phyloP scores from a whole-genome alignment of 2,113 vertebrate genomes.

The Engystomops pustulosus region DNA sequence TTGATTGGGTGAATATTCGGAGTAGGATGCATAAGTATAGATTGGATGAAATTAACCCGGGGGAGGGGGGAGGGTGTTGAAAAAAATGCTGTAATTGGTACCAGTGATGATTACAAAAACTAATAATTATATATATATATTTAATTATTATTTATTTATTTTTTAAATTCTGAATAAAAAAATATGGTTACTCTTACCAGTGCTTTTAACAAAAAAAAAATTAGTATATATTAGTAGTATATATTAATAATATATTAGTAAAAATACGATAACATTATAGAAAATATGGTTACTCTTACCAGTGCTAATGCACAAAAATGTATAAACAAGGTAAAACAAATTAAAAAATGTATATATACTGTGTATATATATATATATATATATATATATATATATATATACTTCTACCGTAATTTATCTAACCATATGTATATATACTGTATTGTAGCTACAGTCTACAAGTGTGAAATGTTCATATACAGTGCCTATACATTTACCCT shows the following conservation, averaged over 20 bases:
- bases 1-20: neutral
- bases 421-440: no score
- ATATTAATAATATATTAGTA: neutral
- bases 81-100: neutral
- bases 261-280: no score
- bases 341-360: neutral
- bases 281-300: no score
- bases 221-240: neutral
- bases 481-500: neutral
- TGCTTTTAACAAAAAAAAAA: no score
- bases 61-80: neutral
- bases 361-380: neutral
- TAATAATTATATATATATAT: neutral
- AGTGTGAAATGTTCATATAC: no score
- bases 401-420: no score
- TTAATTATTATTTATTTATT: neutral
- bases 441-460: no score
- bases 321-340: no score
- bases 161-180: no score
- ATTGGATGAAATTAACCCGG: neutral
- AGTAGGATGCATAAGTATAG: neutral
- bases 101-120: neutral
- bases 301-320: no score
- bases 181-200: no score
- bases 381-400: neutral